phyloP scores from a whole-genome alignment of 2,888 invertebrate genomes.

The Horisme vitalbata region DNA sequence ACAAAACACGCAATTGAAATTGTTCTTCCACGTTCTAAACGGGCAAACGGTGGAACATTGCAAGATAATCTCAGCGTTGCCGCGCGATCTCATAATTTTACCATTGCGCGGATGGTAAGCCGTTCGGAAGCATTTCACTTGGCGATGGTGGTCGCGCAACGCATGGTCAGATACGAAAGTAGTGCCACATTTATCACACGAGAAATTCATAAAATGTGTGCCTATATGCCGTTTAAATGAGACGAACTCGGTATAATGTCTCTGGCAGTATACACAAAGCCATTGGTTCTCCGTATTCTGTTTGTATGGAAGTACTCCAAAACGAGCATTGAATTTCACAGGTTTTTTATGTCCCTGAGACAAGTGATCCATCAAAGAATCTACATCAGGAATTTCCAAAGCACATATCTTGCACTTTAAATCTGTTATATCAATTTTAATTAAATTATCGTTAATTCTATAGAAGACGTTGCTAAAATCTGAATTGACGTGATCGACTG shows the following conservation, averaged over 20 bases:
- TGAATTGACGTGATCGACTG: slow-evolving; percentile 56
- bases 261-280: slow-evolving; percentile 68
- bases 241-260: slow-evolving; percentile 56
- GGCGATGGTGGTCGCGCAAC: slow-evolving; percentile 65
- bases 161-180: slow-evolving; percentile 70
- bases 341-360: slow-evolving; percentile 61
- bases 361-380: slow-evolving; percentile 66
- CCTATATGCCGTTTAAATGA: slow-evolving; percentile 68
- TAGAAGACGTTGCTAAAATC: slow-evolving; percentile 72
- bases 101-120: slow-evolving; percentile 73
- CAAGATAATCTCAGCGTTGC: slow-evolving; percentile 70
- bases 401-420: slow-evolving; percentile 68
- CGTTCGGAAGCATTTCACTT: slow-evolving; percentile 69
- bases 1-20: slow-evolving; percentile 75
- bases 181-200: slow-evolving; percentile 72
- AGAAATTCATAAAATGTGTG: slow-evolving; percentile 69
- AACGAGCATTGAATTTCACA: slow-evolving; percentile 67
- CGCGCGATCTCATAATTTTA: slow-evolving; percentile 59
- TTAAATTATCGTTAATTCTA: slow-evolving; percentile 68
- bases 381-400: slow-evolving; percentile 57
- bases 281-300: slow-evolving; percentile 55
- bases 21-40: slow-evolving; percentile 72
- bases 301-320: slow-evolving; percentile 71
- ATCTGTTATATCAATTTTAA: slow-evolving; percentile 72
- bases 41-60: slow-evolving; percentile 73